Evolutionary conservation across 2,888 invertebrate species (phyloP).

Genomic region (Brachyopa scutellaris): DNA sequence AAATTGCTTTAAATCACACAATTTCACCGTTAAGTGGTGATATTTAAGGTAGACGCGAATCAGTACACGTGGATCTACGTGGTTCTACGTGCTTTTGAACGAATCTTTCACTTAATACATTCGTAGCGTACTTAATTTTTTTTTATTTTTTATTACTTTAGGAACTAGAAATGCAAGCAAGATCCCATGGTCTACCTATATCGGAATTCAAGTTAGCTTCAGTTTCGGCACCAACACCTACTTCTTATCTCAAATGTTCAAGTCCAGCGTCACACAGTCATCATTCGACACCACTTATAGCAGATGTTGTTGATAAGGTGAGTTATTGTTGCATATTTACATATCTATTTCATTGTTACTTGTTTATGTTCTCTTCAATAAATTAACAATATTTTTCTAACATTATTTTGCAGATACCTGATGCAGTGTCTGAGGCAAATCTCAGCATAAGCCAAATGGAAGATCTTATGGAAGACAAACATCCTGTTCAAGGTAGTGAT

Average conservation of each 20-base stretch:
- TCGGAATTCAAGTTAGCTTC: conserved; percentile 84
- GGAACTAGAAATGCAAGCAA: conserved; percentile 90
- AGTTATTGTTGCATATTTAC: too few relatives aligned
- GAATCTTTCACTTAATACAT: neutral
- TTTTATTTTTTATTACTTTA: conserved; percentile 80
- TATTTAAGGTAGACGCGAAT: too few relatives aligned
- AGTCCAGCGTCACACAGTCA: conserved; percentile 77
- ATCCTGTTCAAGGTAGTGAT: conserved; percentile 85
- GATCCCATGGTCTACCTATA: conserved; percentile 88
- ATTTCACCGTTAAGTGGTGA: too few relatives aligned
- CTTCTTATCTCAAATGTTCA: conserved; percentile 81
- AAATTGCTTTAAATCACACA: too few relatives aligned
- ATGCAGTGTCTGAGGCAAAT: conserved; percentile 83
- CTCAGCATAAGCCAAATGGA: conserved; percentile 85
- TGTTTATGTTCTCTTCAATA: too few relatives aligned
- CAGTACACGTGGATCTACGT: too few relatives aligned
- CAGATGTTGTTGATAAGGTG: conserved; percentile 82
- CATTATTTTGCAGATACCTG: conserved; percentile 83
- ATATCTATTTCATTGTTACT: neutral
- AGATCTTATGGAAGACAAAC: conserved; percentile 86
- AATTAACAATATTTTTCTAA: conserved; percentile 2
- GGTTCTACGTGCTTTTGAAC: too few relatives aligned
- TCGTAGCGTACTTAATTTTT: conserved; percentile 5
- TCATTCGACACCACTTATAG: conserved; percentile 77
- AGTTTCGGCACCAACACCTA: conserved; percentile 80